A percentile compares a stretch with the other conserved stretches of the same genome.
Evolutionary conservation across 2,797 vertebrate species (phyloP).

Genomic region (Salmo trutta): DNA sequence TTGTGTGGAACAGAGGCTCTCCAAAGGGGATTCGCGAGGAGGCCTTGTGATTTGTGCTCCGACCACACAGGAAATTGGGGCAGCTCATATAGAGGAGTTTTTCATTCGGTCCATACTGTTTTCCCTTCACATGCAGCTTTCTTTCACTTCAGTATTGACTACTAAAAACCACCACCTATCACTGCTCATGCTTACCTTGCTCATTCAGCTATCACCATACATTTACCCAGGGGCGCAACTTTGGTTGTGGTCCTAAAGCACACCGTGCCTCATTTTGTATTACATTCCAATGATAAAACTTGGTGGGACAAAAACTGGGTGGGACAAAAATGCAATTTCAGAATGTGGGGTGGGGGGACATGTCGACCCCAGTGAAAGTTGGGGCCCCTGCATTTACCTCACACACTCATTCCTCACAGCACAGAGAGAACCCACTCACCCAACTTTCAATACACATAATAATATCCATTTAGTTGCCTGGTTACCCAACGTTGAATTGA

Average conservation of each 20-base stretch:
- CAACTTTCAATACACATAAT: neutral
- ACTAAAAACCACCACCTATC: neutral
- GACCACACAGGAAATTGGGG: conserved; percentile 16
- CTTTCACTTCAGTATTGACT: neutral
- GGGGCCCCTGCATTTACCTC: neutral
- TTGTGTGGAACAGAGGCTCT: conserved; percentile 23
- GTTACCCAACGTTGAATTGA: no score
- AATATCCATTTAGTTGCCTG: no score
- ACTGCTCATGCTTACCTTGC: neutral
- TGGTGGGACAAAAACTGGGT: no score
- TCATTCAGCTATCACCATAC: neutral
- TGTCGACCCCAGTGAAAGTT: no score
- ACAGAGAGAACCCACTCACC: neutral
- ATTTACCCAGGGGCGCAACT: no score
- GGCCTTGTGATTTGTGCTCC: conserved; percentile 48
- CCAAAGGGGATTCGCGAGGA: conserved; percentile 55
- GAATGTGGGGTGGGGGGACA: no score
- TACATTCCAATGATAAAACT: no score
- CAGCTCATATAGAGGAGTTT: neutral
- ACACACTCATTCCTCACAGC: neutral
- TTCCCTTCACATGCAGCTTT: neutral
- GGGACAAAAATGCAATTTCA: no score
- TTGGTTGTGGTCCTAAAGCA: no score
- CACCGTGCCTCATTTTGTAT: no score
- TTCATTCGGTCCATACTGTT: neutral